Evolutionary conservation across 2,888 invertebrate genomes (phyloP), one percentile per base, ranked within the genome.

Genomic region (Acrocyrtus sp.): DNA sequence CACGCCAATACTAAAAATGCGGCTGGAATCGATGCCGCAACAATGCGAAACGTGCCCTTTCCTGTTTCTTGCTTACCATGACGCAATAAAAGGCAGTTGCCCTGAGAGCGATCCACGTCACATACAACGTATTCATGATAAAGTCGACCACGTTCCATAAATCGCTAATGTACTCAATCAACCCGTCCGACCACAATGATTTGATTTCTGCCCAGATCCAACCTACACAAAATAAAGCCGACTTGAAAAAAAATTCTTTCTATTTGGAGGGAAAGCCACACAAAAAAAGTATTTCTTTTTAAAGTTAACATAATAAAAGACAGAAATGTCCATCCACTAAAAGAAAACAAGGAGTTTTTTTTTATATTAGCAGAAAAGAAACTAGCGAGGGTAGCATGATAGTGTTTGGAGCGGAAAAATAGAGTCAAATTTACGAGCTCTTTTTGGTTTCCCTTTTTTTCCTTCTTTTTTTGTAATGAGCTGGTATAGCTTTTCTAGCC

Each of bases 81-180:
- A 77, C 76, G 22, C 76, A 66, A 53, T 61, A 79, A 45, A 78
- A 54, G 0, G 94, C 94, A 0, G 90, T 89, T 3, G 88, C 83
- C 56, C 91, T 86, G 4, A 94, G 85, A 27, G 92, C 83, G 34
- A 88, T 88, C 8, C 93, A 93, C 3, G 89, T 87, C 47, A 92
- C 88, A 84, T 97, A 98, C 2, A 97, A 86, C 0, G 90, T 90
- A 85, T 97, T 97, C 48, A 96, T 89, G 4, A 92, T 91, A 83
- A 96, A 96, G 86, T 98, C 97, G 61, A 98, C 93, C 83, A 96
- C 94, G 85, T 98, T 98, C 97, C 97, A 98, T 89, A 97, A 90
- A 84, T 98, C 95, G 29, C 93, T 88, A 27, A 96, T 87, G 83
- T 97, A 98, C 0, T 90, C 90, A 43, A 89, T 88, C 56, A 96